Conservation (phyloP, 2,888 invertebrate species). For the Dermolepida albohirtum region DNA sequence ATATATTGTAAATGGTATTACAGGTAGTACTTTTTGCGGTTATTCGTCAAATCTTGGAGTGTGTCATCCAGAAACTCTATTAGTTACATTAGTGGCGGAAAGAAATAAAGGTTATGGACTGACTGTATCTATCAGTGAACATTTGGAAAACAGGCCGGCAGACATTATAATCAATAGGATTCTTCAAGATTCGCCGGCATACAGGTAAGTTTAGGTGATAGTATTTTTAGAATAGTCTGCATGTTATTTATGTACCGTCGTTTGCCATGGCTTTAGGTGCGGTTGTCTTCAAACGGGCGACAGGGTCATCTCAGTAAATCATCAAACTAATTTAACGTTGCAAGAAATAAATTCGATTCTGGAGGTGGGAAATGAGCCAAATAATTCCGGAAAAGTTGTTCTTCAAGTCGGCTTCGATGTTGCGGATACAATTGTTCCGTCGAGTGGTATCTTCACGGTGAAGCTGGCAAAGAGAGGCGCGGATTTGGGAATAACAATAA, state of each 20-base stretch:
- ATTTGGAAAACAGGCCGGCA: slow-evolving; percentile 60
- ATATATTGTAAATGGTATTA: slow-evolving; percentile 11
- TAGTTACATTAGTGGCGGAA: slow-evolving; percentile 67
- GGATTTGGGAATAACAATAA: slow-evolving; percentile 91
- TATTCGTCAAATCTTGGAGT: slow-evolving; percentile 53
- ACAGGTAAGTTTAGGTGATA: slow-evolving; percentile 64
- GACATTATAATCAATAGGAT: slow-evolving; percentile 67
- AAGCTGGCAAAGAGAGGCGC: slow-evolving; percentile 84
- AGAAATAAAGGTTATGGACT: slow-evolving; percentile 68
- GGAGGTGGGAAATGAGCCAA: slow-evolving; percentile 67
- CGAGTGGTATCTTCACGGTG: slow-evolving; percentile 91
- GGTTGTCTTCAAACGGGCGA: slow-evolving; percentile 85
- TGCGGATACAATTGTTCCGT: slow-evolving; percentile 90
- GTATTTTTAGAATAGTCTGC: slow-evolving; percentile 17
- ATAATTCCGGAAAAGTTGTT: slow-evolving; percentile 75
- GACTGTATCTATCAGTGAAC: slow-evolving; percentile 66
- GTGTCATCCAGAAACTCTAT: slow-evolving; percentile 70
- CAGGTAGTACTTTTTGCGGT: slow-evolving; percentile 52
- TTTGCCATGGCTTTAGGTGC: slow-evolving; percentile 65
- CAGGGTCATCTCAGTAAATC: slow-evolving; percentile 86
- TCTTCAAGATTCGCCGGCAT: slow-evolving; percentile 70
- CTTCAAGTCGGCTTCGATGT: slow-evolving; percentile 91
- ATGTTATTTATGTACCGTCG: slow-evolving; percentile 34
- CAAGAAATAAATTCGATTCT: slow-evolving; percentile 70
- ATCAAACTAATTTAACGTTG: slow-evolving; percentile 75